Conservation (phyloP, 2,113 vertebrate species). For the Odontesthes bonariensis region DNA sequence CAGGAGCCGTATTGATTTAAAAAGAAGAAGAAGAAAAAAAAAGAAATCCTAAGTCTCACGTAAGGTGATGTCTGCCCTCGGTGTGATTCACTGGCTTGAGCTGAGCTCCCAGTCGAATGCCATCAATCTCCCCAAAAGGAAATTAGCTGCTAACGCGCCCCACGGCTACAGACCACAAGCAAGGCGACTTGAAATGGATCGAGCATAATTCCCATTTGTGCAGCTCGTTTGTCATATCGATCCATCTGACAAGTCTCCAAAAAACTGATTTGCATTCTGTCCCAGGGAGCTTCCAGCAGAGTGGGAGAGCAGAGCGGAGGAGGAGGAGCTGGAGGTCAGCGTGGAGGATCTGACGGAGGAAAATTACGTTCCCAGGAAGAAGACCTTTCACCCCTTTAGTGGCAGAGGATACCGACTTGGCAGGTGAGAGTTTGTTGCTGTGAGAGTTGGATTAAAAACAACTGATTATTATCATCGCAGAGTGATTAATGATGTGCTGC, state of each 20-base stretch:
- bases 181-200: slow-evolving; percentile 15
- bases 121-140: neutral
- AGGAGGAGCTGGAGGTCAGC: slow-evolving; percentile 93
- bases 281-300: slow-evolving; percentile 91
- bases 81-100: slow-evolving; percentile 11
- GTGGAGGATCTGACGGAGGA: slow-evolving; percentile 94
- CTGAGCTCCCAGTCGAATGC: slow-evolving; percentile 1
- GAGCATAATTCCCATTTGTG: slow-evolving; percentile 27
- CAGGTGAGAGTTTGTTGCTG: slow-evolving; percentile 83
- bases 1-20: too few relatives aligned
- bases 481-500: neutral
- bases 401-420: slow-evolving; percentile 92
- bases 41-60: slow-evolving; percentile 3
- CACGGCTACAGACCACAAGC: neutral
- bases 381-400: slow-evolving; percentile 91
- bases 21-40: rapidly evolving
- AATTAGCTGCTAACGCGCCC: slow-evolving; percentile 16
- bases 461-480: neutral
- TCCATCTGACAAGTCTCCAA: slow-evolving; percentile 15
- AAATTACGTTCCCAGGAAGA: slow-evolving; percentile 87
- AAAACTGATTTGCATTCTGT: slow-evolving; percentile 25
- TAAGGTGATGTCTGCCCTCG: neutral
- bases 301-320: slow-evolving; percentile 86
- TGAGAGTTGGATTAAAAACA: rapidly evolving
- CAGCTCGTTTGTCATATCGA: slow-evolving; percentile 40